Conservation (phyloP, 2,888 invertebrate genomes). For the Pinctada fucata region DNA sequence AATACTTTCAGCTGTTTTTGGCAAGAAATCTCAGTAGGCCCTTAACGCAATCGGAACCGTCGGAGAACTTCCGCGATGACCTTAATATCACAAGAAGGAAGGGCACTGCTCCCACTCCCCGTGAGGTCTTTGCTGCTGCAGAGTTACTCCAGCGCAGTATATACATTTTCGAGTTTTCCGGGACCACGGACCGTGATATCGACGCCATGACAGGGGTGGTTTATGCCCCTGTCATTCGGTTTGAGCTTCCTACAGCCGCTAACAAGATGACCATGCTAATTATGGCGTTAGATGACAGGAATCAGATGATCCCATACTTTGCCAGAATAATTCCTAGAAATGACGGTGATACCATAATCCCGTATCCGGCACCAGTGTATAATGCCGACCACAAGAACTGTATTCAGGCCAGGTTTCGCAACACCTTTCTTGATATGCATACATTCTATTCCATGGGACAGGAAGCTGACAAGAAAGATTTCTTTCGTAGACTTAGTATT, state of each 20-base stretch:
- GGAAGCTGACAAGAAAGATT: conserved; percentile 5
- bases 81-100: not conserved
- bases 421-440: not conserved
- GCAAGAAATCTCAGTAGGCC: not conserved
- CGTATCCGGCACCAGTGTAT: not conserved
- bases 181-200: not conserved
- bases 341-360: not conserved
- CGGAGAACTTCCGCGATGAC: not conserved
- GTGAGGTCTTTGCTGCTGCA: conserved; percentile 22
- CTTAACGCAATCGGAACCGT: not conserved
- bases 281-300: not conserved
- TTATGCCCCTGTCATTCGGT: conserved; percentile 3
- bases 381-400: conserved; percentile 8
- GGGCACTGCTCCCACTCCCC: conserved; percentile 4
- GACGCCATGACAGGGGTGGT: not conserved
- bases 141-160: conserved; percentile 16
- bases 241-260: not conserved
- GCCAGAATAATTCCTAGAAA: not conserved
- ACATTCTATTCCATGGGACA: not conserved
- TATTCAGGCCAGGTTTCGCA: conserved; percentile 4
- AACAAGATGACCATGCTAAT: not conserved
- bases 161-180: not conserved
- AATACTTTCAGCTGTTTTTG: conserved; percentile 20
- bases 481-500: conserved; percentile 16
- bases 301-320: not conserved